Evolutionary conservation across 1,140 invertebrate species (phyloP).

Genomic region (Drosophila mojavensis): DNA sequence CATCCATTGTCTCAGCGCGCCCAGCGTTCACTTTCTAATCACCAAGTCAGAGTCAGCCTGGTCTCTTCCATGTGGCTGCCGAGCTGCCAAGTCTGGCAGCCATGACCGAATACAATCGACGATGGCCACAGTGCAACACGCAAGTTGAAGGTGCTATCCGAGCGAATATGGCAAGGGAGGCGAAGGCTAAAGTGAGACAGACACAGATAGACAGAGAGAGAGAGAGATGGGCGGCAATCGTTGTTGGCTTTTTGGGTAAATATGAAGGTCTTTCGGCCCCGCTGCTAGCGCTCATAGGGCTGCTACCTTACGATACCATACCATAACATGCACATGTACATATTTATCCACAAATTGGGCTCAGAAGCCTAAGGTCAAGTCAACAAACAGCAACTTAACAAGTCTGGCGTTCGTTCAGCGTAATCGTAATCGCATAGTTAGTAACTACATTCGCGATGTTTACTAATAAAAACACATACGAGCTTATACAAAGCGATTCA

Average conservation of each 20-base stretch:
- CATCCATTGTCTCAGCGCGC: slow-evolving; percentile 61
- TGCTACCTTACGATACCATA: slow-evolving; percentile 13
- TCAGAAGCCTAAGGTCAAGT: slow-evolving; percentile 77
- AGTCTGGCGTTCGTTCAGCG: slow-evolving; percentile 36
- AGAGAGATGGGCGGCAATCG: slow-evolving; percentile 52
- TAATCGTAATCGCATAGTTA: slow-evolving; percentile 75
- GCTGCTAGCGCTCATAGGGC: slow-evolving; percentile 12
- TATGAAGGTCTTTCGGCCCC: slow-evolving; percentile 58
- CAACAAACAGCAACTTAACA: slow-evolving; percentile 43
- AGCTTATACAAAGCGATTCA: slow-evolving; percentile 54
- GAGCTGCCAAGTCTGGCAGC: slow-evolving; percentile 57
- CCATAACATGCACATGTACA: slow-evolving; percentile 30
- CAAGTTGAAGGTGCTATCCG: slow-evolving; percentile 71
- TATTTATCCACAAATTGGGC: slow-evolving; percentile 72
- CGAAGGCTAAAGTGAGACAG: not conserved
- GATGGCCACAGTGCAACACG: slow-evolving; percentile 47
- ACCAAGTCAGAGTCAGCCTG: slow-evolving; percentile 30
- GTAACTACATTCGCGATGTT: slow-evolving; percentile 73
- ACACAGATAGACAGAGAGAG: not conserved
- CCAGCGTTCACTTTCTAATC: slow-evolving; percentile 75
- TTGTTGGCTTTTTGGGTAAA: slow-evolving; percentile 61
- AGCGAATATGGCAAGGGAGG: slow-evolving; percentile 19
- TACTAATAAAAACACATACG: slow-evolving; percentile 63
- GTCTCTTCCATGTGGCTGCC: slow-evolving; percentile 45
- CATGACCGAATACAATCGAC: slow-evolving; percentile 77